These are phyloP conservation scores for Acipenser transmontanus DNA, from an alignment of 2,797 vertebrate species.

Conservation along the genomic window DNA sequence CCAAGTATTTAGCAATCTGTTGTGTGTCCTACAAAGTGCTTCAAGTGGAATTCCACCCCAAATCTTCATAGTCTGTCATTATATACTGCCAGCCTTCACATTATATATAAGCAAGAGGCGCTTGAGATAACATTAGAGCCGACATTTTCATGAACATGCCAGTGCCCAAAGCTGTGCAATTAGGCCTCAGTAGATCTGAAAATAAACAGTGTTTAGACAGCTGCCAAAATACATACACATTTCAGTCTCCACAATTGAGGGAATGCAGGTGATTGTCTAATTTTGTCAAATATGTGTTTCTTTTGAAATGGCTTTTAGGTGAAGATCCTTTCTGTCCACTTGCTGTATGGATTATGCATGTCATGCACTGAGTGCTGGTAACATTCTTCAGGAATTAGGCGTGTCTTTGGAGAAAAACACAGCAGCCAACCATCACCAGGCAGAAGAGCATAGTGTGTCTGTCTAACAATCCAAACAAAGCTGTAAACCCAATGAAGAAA, in stretches of 20 bases:
- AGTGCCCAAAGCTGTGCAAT: not conserved
- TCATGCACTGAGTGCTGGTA: constrained; percentile 2
- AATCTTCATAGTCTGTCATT: constrained; percentile 28
- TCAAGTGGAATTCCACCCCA: constrained; percentile 23
- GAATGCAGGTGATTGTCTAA: constrained; percentile 8
- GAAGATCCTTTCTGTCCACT: constrained; percentile 5
- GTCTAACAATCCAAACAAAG: constrained; percentile 3
- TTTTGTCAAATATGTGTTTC: constrained; percentile 13
- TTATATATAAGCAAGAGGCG: constrained; percentile 40
- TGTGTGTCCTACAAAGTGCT: constrained; percentile 15
- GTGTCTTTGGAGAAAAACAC: constrained; percentile 15
- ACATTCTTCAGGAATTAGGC: constrained; percentile 15
- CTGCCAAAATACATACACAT: not conserved
- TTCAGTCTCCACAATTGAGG: constrained; percentile 2
- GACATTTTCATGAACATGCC: constrained; percentile 15
- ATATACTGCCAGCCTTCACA: constrained; percentile 35
- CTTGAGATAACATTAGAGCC: constrained; percentile 11
- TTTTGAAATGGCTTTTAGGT: constrained; percentile 6
- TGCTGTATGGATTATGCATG: constrained; percentile 10
- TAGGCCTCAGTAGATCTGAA: constrained; percentile 6
- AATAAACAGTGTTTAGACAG: constrained; percentile 17
- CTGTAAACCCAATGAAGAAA: not conserved
- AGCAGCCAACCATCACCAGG: constrained; percentile 23
- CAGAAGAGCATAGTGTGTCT: constrained; percentile 12
- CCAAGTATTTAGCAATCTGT: constrained; percentile 2